Evolutionary conservation across 2,888 invertebrate genomes (phyloP).

Genomic region (Agonopterix arenella): DNA sequence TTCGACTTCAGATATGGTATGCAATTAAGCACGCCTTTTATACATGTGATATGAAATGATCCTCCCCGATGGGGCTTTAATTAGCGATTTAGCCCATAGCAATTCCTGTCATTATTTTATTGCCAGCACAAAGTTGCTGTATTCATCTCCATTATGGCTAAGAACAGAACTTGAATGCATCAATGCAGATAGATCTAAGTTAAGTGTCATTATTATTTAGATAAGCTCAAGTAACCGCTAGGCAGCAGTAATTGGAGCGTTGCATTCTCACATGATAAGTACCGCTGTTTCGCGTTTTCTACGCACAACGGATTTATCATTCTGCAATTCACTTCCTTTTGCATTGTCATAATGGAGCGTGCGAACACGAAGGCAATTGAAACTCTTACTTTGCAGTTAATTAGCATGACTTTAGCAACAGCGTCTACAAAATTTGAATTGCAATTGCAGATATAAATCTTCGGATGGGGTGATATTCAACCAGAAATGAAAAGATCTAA

Average conservation of each 20-base stretch:
- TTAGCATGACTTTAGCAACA: neutral
- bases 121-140: neutral
- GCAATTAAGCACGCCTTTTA: slow-evolving; percentile 1
- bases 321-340: slow-evolving; percentile 45
- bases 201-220: slow-evolving; percentile 16
- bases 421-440: slow-evolving; percentile 1
- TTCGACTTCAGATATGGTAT: slow-evolving; percentile 3
- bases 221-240: slow-evolving; percentile 35
- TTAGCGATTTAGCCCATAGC: slow-evolving; percentile 1
- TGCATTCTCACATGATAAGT: slow-evolving; percentile 62
- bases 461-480: too few species aligned
- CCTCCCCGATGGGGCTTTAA: neutral
- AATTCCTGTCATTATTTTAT: neutral
- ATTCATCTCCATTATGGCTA: neutral
- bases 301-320: slow-evolving; percentile 48
- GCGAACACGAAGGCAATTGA: slow-evolving; percentile 22
- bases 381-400: too few species aligned
- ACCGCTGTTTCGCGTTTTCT: slow-evolving; percentile 43
- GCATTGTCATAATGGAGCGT: slow-evolving; percentile 31
- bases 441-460: neutral
- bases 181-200: slow-evolving; percentile 4
- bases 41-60: neutral
- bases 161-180: neutral
- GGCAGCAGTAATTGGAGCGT: slow-evolving; percentile 55
- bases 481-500: too few species aligned